A percentile compares a stretch with the other conserved stretches of the same genome.
Conservation (phyloP, 2,797 vertebrate genomes). For the Oreonectes daqikongensis region DNA sequence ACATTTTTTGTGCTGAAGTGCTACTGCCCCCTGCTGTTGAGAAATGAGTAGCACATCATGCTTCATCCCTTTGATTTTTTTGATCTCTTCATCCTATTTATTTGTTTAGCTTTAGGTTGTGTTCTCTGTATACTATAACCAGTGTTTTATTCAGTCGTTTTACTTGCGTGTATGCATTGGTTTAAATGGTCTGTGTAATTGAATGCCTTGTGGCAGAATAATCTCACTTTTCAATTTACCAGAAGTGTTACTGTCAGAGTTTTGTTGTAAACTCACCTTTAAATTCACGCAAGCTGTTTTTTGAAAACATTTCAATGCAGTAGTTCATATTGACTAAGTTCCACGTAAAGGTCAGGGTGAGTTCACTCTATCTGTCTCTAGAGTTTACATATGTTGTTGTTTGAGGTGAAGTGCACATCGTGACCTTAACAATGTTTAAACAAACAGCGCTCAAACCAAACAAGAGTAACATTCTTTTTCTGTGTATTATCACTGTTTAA, state of each 20-base stretch:
- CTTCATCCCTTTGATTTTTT: conserved; percentile 44
- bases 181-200: neutral
- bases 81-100: conserved; percentile 47
- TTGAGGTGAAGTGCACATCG: conserved; percentile 34
- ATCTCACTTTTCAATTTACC: no score
- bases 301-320: neutral
- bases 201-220: neutral
- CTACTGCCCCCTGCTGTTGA: conserved; percentile 75
- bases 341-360: conserved; percentile 28
- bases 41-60: neutral
- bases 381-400: conserved; percentile 34
- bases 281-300: neutral
- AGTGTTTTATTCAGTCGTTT: neutral
- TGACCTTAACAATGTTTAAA: conserved; percentile 48
- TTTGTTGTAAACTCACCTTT: neutral
- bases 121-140: neutral
- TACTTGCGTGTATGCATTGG: neutral
- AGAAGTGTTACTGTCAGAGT: neutral
- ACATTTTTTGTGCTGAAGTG: conserved; percentile 35
- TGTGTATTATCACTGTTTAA: neutral
- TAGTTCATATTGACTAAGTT: conserved; percentile 15
- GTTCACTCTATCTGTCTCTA: conserved; percentile 19
- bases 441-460: conserved; percentile 2
- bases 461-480: neutral
- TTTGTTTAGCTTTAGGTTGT: neutral